A percentile compares a stretch with the other conserved stretches of the same genome.
Evolutionary conservation across 2,888 invertebrate genomes (phyloP).

Genomic region (Pedicia rivosa): DNA sequence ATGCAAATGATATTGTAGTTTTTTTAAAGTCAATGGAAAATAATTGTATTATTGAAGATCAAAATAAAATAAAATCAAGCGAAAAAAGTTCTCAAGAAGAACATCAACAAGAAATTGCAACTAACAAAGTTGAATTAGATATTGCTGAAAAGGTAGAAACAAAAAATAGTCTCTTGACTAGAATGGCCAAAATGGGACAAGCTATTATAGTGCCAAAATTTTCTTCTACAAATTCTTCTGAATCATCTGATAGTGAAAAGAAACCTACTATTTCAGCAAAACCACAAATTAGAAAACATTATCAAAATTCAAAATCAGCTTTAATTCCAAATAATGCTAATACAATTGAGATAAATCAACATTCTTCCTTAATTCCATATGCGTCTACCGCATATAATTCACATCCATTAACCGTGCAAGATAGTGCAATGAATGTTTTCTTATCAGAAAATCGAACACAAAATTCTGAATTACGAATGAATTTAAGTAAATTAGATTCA

Average conservation of each 20-base stretch:
- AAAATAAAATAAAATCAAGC: not conserved
- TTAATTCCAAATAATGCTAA: too few relatives aligned
- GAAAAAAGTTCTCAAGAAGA: slow-evolving; percentile 3
- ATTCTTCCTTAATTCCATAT: too few relatives aligned
- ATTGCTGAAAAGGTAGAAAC: slow-evolving; percentile 9
- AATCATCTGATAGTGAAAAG: slow-evolving; percentile 32
- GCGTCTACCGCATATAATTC: too few relatives aligned
- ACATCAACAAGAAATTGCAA: not conserved
- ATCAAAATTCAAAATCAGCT: not conserved
- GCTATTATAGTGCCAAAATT: slow-evolving; percentile 8
- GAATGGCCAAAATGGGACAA: slow-evolving; percentile 41
- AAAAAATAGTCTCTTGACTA: slow-evolving; percentile 34
- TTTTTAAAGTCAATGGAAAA: slow-evolving; percentile 22
- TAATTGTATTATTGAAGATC: not conserved
- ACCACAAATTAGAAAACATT: not conserved
- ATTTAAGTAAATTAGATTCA: slow-evolving; percentile 42
- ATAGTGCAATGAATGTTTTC: slow-evolving; percentile 37
- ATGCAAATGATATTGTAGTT: slow-evolving; percentile 19
- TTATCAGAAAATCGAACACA: slow-evolving; percentile 44
- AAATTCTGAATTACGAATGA: slow-evolving; percentile 47
- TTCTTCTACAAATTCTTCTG: slow-evolving; percentile 23
- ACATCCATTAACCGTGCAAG: too few relatives aligned
- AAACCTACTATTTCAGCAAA: slow-evolving; percentile 14
- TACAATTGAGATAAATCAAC: too few relatives aligned
- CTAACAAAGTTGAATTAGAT: slow-evolving; percentile 4